Conservation (phyloP, 2,797 vertebrate genomes). For the Limosa lapponica region DNA sequence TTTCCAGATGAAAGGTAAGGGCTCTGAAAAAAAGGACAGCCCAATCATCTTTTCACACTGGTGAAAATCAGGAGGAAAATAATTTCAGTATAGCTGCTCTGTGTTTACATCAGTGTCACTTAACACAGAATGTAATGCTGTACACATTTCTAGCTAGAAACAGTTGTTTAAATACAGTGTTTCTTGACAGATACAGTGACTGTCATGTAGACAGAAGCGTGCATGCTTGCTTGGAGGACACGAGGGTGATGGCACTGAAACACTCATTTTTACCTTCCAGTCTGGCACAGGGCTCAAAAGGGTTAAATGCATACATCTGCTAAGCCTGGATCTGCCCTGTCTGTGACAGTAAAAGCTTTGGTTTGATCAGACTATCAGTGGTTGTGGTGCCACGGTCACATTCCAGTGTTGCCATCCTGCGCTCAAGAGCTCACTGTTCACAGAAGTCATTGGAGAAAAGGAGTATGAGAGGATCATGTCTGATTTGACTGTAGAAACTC, state of each 20-base stretch:
- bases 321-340: neutral
- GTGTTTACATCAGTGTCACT: neutral
- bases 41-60: neutral
- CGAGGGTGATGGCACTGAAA: neutral
- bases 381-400: neutral
- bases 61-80: neutral
- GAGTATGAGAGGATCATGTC: neutral
- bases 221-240: neutral
- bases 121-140: neutral
- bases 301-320: neutral
- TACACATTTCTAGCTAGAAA: neutral
- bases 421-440: neutral
- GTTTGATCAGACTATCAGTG: neutral
- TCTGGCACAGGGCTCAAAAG: neutral
- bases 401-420: neutral
- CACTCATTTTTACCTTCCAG: neutral
- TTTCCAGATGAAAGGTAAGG: neutral
- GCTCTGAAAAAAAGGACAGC: neutral
- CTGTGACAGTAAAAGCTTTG: neutral
- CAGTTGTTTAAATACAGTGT: neutral
- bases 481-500: neutral
- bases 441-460: neutral
- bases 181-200: neutral
- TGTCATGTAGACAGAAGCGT: neutral
- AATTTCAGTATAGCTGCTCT: neutral